Evolutionary conservation across 1,140 invertebrate species (phyloP).

Genomic region (Sminthurinus signatus): DNA sequence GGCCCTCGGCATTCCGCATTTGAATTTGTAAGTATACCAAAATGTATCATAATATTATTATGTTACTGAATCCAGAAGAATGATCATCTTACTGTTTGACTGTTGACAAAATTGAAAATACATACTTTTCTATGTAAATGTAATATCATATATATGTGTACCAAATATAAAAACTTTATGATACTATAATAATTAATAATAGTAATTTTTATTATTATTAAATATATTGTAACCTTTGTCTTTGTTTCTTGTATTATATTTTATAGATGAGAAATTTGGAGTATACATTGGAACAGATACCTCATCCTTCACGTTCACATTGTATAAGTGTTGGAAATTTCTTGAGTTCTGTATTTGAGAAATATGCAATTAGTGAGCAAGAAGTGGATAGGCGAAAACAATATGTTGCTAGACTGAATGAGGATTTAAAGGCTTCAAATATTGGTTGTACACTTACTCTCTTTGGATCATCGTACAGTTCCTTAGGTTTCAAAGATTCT

Average conservation of each 20-base stretch:
- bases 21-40: constrained; percentile 17
- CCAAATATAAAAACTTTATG: too few relatives aligned
- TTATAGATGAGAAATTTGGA: constrained; percentile 25
- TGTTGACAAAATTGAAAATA: too few relatives aligned
- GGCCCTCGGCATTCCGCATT: constrained; percentile 17
- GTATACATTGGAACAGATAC: constrained; percentile 10
- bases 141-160: too few relatives aligned
- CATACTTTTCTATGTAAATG: too few relatives aligned
- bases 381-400: neutral
- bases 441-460: constrained; percentile 13
- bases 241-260: neutral
- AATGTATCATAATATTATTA: neutral
- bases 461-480: constrained; percentile 33
- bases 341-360: neutral
- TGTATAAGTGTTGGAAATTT: neutral
- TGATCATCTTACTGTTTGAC: neutral
- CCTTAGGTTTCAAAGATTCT: constrained; percentile 34
- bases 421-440: neutral
- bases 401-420: neutral
- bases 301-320: constrained; percentile 15
- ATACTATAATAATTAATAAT: too few relatives aligned
- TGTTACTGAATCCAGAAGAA: neutral
- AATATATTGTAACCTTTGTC: too few relatives aligned
- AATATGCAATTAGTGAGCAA: neutral
- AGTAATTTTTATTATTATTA: too few relatives aligned